phyloP scores from a whole-genome alignment of 1,140 invertebrate genomes.

The Samia ricini region DNA sequence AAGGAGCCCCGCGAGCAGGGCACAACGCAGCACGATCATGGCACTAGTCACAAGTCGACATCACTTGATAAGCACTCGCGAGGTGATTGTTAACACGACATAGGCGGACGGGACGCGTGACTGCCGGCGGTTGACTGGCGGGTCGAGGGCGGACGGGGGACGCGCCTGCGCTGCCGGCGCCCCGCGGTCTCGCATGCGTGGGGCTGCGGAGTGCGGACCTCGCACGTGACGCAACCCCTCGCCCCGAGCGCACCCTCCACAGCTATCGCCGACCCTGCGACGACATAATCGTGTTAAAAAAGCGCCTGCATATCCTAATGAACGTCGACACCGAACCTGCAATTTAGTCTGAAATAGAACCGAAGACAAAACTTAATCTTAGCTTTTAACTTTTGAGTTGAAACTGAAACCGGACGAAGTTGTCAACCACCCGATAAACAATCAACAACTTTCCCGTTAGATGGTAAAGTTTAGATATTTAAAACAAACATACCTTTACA shows the following conservation, averaged over 20 bases:
- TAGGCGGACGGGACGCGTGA: slow-evolving; percentile 45
- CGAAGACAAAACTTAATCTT: neutral
- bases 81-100: slow-evolving; percentile 30
- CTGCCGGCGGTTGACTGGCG: slow-evolving; percentile 58
- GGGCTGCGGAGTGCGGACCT: slow-evolving; percentile 69
- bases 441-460: neutral
- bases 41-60: slow-evolving; percentile 75
- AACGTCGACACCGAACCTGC: slow-evolving; percentile 63
- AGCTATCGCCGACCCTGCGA: slow-evolving; percentile 49
- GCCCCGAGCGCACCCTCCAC: slow-evolving; percentile 57
- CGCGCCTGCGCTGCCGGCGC: slow-evolving; percentile 67
- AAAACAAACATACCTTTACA: too few relatives aligned
- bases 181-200: slow-evolving; percentile 74
- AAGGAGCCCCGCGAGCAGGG: slow-evolving; percentile 60
- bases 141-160: slow-evolving; percentile 35
- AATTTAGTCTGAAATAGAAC: slow-evolving; percentile 33
- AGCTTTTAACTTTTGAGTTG: neutral
- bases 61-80: slow-evolving; percentile 70
- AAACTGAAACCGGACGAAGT: neutral
- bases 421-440: neutral
- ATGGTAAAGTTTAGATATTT: too few relatives aligned
- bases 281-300: slow-evolving; percentile 72
- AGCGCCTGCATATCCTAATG: slow-evolving; percentile 70
- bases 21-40: slow-evolving; percentile 71
- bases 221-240: slow-evolving; percentile 75